phyloP scores from a whole-genome alignment of 2,797 vertebrate species.

The Ciconia nigra region DNA sequence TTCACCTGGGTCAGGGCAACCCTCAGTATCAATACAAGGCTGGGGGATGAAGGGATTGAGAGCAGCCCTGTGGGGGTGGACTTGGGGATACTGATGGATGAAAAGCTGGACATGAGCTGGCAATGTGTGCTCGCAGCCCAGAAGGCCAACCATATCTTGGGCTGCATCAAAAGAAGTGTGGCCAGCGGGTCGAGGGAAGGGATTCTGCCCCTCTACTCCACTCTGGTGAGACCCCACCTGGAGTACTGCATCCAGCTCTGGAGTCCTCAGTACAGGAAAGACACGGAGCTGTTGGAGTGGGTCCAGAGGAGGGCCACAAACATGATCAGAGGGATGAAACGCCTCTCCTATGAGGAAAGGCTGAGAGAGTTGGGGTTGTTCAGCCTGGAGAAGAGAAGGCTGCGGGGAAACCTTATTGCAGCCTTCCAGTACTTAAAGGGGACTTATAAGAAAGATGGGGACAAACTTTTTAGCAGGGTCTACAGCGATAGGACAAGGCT shows the following conservation, averaged over 20 bases:
- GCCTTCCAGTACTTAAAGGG: not conserved
- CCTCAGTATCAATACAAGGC: no score
- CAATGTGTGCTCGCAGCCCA: no score
- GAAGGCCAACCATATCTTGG: no score
- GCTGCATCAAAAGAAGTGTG: no score
- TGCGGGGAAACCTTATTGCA: not conserved
- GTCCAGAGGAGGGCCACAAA: not conserved
- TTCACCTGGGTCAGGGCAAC: no score
- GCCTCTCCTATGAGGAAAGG: not conserved
- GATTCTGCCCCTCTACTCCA: no score
- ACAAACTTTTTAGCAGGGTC: not conserved
- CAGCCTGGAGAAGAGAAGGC: not conserved
- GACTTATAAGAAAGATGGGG: not conserved
- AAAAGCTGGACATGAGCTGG: no score
- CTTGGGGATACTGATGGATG: no score
- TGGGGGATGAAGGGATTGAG: no score
- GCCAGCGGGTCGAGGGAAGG: no score
- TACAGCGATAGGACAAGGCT: accelerated
- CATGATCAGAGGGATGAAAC: not conserved
- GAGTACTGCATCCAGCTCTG: not conserved
- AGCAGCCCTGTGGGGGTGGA: no score
- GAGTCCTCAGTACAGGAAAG: not conserved
- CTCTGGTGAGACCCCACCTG: not conserved
- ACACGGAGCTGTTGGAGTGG: not conserved
- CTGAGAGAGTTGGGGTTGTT: not conserved